phyloP scores from a whole-genome alignment of 2,113 vertebrate species.

The Peromyscus polionotus region DNA sequence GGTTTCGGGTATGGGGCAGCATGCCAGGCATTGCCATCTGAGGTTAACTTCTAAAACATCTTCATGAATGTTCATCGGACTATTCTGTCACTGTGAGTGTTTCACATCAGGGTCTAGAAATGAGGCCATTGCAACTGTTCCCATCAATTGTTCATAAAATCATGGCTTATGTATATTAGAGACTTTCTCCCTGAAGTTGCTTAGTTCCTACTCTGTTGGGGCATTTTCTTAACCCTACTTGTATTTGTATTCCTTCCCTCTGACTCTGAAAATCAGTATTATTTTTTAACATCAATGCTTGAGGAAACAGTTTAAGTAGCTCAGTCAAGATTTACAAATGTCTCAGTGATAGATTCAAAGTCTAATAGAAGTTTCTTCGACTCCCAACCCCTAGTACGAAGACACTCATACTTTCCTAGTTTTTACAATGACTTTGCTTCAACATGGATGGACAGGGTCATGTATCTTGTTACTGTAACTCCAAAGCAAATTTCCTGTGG shows the following conservation, averaged over 20 bases:
- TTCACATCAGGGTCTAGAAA: neutral
- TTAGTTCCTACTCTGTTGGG: neutral
- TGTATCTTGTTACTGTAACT: neutral
- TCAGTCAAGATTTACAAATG: neutral
- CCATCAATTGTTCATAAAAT: neutral
- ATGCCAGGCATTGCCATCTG: neutral
- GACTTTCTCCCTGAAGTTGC: neutral
- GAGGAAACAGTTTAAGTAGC: constrained; percentile 4
- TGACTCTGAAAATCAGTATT: neutral
- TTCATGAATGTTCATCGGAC: neutral
- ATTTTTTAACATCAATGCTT: neutral
- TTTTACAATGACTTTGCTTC: neutral
- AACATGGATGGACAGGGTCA: neutral
- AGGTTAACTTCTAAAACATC: neutral
- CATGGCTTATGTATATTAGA: neutral
- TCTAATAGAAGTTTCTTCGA: constrained; percentile 14
- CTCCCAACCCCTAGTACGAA: constrained; percentile 3
- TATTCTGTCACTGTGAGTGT: neutral
- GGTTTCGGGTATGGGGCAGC: too few relatives aligned
- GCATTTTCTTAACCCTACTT: neutral
- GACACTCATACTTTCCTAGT: neutral
- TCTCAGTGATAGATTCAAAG: neutral
- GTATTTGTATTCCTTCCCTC: neutral
- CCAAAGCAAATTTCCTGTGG: neutral
- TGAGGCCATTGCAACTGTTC: neutral